Evolutionary conservation across 1,140 invertebrate genomes (phyloP), one percentile per base, ranked within the genome.

Genomic region (Panulirus ornatus): DNA sequence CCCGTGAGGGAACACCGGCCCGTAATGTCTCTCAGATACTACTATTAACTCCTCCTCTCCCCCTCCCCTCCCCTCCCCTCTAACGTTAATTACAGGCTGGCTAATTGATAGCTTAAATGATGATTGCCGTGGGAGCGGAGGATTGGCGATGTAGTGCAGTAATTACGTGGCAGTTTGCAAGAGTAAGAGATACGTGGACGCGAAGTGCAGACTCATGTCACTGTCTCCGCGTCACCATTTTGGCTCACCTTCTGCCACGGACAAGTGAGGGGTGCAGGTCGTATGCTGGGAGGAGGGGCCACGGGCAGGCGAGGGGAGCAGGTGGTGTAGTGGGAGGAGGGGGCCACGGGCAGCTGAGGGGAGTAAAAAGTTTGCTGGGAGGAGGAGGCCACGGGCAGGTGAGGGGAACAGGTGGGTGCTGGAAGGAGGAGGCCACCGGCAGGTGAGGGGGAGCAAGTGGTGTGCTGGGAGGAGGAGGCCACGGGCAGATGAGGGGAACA

Each of bases 51-150:
- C 51, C 51, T 19, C 16, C 27, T 19, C 9, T 27, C 70, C 30
- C 16, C 70, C 70, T 71, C 70, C 36, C 70, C 30, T 30, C 27
- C 6, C 70, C 70, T 36, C 19, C 70, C 34, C 36, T 30, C 40
- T 42, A 5, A 40, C 71, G 36, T n/a, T 75, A 40, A 66, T 66
- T 66, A 66, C 58, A 27, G 58, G 30, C 22, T 22, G 3, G n/a
- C n/a, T 66, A 66, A 66, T 66, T 75, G 36, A 75, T 38, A 36
- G 34, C 71, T 42, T 42, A 27, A n/a, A n/a, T 76, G 73, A 44
- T 40, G 22, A n/a, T 40, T 44, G 38, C 14, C 73, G 36, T 9
- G 1, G 30, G 36, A 27, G 14, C 11, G 38, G 11, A 2, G 51
- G 47, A 79, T 8, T 51, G 30, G 19, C 27, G 40, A 22, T 27